These are phyloP conservation scores for Holacanthus passer DNA, from an alignment of 2,113 vertebrate species.

Conservation along the genomic window DNA sequence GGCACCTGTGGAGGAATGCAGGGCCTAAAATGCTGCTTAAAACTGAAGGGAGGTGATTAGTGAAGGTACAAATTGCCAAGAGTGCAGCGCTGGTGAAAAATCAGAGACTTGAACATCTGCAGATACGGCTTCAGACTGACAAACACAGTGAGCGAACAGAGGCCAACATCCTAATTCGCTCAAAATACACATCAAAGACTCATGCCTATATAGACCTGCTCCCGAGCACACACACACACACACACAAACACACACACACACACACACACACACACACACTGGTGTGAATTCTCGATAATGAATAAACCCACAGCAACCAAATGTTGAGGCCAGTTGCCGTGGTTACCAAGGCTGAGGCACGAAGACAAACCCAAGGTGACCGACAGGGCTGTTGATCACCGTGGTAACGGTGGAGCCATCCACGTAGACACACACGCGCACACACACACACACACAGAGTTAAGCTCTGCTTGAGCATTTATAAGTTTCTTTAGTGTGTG, in stretches of 20 bases:
- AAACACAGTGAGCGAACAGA: background rate
- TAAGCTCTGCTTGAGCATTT: constrained; percentile 11
- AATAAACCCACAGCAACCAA: constrained; percentile 60
- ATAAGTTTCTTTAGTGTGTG: constrained; percentile 25
- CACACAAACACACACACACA: constrained; percentile 2
- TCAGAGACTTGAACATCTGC: background rate
- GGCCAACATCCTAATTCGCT: background rate
- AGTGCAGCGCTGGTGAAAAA: background rate
- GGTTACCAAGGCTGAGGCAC: constrained; percentile 73
- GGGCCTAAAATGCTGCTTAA: background rate
- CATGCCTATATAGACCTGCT: constrained; percentile 17
- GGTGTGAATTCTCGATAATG: constrained; percentile 49
- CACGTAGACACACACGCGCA: constrained; percentile 37
- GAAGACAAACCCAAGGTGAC: constrained; percentile 69
- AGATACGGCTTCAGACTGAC: background rate
- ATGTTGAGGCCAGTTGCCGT: constrained; percentile 72
- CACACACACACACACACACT: constrained; percentile 15
- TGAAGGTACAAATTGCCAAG: background rate
- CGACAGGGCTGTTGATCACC: constrained; percentile 68
- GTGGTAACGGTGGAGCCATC: constrained; percentile 71
- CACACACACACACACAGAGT: constrained; percentile 5
- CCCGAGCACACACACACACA: background rate
- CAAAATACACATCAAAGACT: constrained; percentile 33
- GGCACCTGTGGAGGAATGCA: background rate
- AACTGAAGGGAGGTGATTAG: background rate